Evolutionary conservation across 2,113 vertebrate genomes (phyloP).

Genomic region (Telmatochromis sp.): DNA sequence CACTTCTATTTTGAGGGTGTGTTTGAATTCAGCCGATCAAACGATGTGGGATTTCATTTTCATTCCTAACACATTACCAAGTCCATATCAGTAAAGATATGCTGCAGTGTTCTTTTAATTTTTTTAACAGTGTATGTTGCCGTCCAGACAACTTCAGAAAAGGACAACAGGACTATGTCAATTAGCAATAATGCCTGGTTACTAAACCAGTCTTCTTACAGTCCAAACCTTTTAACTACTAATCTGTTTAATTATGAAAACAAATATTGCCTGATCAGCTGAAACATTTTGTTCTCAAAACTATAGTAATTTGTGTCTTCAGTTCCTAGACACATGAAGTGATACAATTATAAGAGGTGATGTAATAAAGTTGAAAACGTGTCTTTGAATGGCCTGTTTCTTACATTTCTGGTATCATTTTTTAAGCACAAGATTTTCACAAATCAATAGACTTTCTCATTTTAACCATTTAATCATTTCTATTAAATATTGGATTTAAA

Average conservation of each 20-base stretch:
- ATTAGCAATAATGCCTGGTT: not conserved
- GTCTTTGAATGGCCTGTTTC: not conserved
- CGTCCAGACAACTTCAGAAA: not conserved
- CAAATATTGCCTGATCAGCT: not conserved
- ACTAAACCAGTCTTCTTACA: not conserved
- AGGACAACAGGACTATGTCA: not conserved
- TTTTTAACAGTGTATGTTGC: not conserved
- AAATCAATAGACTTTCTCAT: not conserved
- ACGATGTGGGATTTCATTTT: not conserved
- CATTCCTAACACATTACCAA: not conserved
- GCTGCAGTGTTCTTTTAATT: not conserved
- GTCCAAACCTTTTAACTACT: not conserved
- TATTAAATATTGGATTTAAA: not conserved
- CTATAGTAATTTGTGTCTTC: not conserved
- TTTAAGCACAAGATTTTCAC: not conserved
- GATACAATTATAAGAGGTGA: not conserved
- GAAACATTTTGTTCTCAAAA: not conserved
- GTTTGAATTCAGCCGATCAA: not conserved
- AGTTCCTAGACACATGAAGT: not conserved
- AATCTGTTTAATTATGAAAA: not conserved
- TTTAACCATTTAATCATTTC: not conserved
- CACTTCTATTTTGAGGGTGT: not conserved
- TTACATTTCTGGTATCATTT: not conserved
- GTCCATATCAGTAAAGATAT: not conserved
- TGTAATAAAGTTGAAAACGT: not conserved